Conservation (phyloP, 2,797 vertebrate species). For the Kryptolebias ocellatus region DNA sequence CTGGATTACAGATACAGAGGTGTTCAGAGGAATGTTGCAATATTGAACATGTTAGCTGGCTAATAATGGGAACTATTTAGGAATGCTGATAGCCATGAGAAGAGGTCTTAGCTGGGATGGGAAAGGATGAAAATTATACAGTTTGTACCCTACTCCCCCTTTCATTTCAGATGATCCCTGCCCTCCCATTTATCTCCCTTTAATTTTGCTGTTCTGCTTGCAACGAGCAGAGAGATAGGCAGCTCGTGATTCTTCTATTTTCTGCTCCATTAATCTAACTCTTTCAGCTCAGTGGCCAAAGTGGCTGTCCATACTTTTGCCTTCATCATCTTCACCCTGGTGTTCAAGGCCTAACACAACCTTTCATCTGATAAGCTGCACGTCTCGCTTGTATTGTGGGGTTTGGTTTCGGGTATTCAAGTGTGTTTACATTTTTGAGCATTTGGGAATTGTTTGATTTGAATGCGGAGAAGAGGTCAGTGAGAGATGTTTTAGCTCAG, state of each 20-base stretch:
- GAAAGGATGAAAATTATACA: conserved; percentile 53
- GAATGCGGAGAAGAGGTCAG: conserved; percentile 1
- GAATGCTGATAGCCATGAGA: conserved; percentile 58
- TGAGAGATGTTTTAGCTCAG: not conserved
- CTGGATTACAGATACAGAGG: conserved; percentile 58
- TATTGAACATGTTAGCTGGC: conserved; percentile 18
- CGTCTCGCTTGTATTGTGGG: not conserved
- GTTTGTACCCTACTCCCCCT: conserved; percentile 16
- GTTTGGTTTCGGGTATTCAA: conserved; percentile 13
- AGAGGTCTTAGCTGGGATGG: conserved; percentile 49
- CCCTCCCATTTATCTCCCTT: conserved; percentile 44
- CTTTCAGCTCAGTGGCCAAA: conserved; percentile 42
- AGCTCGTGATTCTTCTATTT: conserved; percentile 73
- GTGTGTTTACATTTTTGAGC: not conserved
- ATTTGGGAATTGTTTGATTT: conserved; percentile 4
- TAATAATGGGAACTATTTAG: conserved; percentile 59
- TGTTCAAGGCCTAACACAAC: conserved; percentile 32
- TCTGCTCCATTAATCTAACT: conserved; percentile 73
- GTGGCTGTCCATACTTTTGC: conserved; percentile 27
- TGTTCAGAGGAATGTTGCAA: conserved; percentile 36
- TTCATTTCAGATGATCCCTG: conserved; percentile 36
- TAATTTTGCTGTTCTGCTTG: conserved; percentile 57
- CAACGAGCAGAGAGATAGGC: conserved; percentile 66
- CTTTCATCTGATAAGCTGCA: conserved; percentile 6
- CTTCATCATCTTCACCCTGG: conserved; percentile 29